phyloP scores from a whole-genome alignment of 2,888 invertebrate genomes.

The Eupsilia transversa region DNA sequence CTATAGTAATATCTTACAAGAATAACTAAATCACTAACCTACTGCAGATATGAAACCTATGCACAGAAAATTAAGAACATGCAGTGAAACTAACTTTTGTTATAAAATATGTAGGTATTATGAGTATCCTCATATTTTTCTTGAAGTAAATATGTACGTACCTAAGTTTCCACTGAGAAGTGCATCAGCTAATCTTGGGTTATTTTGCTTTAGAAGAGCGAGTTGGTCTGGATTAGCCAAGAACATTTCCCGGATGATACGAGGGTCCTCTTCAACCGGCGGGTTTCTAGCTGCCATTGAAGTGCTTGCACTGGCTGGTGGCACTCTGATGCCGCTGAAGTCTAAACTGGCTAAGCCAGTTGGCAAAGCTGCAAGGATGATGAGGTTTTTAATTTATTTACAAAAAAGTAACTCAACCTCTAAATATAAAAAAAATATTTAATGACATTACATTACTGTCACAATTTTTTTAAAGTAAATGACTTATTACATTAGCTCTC shows the following conservation, averaged over 20 bases:
- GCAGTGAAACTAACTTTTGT: slow-evolving; percentile 8
- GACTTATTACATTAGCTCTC: slow-evolving; percentile 28
- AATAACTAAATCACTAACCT: slow-evolving; percentile 12
- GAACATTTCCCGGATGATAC: slow-evolving; percentile 96
- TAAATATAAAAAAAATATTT: slow-evolving; percentile 49
- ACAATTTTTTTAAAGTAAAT: slow-evolving; percentile 53
- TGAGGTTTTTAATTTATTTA: slow-evolving; percentile 66
- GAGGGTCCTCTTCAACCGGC: slow-evolving; percentile 94
- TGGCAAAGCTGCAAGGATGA: slow-evolving; percentile 81
- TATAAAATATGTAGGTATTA: not conserved
- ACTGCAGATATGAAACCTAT: not conserved
- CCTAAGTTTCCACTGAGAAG: slow-evolving; percentile 95
- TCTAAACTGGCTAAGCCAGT: slow-evolving; percentile 92
- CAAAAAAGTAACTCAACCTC: slow-evolving; percentile 41
- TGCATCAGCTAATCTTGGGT: slow-evolving; percentile 97
- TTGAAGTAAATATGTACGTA: slow-evolving; percentile 74
- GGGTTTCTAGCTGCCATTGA: slow-evolving; percentile 82
- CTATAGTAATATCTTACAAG: not conserved
- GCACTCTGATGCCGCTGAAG: slow-evolving; percentile 96
- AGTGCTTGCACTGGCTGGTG: slow-evolving; percentile 85
- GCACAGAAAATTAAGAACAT: slow-evolving; percentile 21
- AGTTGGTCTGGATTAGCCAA: slow-evolving; percentile 97
- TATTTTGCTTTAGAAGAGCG: slow-evolving; percentile 97
- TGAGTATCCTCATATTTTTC: not conserved
- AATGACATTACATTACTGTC: slow-evolving; percentile 55